These are phyloP conservation scores for Cephalopholis sonnerati DNA, from an alignment of 2,113 vertebrate species.

Conservation along the genomic window DNA sequence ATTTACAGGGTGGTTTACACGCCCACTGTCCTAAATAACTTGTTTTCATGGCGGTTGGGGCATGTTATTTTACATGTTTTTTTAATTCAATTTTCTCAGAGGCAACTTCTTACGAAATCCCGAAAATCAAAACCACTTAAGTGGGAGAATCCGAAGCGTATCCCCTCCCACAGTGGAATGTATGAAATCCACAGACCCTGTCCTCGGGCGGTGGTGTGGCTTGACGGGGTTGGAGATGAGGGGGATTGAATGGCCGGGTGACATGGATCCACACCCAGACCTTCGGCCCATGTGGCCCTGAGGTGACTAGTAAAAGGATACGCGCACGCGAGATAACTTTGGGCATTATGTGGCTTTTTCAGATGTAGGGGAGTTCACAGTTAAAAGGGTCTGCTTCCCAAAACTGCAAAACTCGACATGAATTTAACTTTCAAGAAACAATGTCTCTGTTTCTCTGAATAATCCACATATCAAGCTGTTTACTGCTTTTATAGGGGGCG, in stretches of 20 bases:
- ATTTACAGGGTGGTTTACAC: slow-evolving; percentile 21
- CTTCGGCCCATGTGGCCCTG: slow-evolving; percentile 48
- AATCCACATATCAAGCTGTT: neutral
- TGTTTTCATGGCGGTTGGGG: slow-evolving; percentile 2
- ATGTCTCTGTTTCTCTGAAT: neutral
- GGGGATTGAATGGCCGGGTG: slow-evolving; percentile 58
- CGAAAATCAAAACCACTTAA: slow-evolving; percentile 34
- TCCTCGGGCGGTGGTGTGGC: slow-evolving; percentile 56
- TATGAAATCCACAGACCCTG: slow-evolving; percentile 37
- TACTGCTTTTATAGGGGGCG: neutral
- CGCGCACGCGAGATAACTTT: slow-evolving; percentile 17
- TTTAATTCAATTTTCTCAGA: neutral
- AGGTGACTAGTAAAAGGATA: slow-evolving; percentile 61
- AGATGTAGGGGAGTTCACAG: neutral
- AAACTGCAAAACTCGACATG: neutral
- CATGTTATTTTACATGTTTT: slow-evolving; percentile 4
- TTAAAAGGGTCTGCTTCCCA: neutral
- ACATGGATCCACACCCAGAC: slow-evolving; percentile 67
- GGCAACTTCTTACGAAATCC: slow-evolving; percentile 10
- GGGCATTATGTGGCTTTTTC: neutral
- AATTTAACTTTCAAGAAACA: neutral
- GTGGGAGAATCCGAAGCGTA: slow-evolving; percentile 21
- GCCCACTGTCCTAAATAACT: slow-evolving; percentile 3
- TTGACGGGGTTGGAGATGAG: slow-evolving; percentile 43
- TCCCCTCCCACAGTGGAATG: slow-evolving; percentile 56